These are phyloP conservation scores for Hystrix brachyura DNA, from an alignment of 2,113 vertebrate genomes.

Conservation along the genomic window DNA sequence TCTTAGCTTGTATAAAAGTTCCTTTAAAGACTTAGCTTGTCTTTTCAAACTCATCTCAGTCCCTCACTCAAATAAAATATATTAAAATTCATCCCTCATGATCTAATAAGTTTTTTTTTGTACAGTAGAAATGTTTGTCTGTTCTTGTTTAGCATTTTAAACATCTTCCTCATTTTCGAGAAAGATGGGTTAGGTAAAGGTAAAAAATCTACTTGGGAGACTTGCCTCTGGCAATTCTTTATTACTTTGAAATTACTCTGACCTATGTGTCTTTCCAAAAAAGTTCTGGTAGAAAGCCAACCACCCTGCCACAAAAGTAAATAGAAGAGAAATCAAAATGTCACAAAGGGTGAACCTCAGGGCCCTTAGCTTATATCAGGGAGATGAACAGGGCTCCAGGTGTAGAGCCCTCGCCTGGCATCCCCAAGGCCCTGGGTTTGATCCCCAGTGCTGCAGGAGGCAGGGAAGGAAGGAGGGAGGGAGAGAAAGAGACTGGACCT, in stretches of 20 bases:
- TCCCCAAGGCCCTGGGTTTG: background rate
- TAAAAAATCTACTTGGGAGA: background rate
- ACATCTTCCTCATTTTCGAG: background rate
- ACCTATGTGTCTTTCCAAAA: background rate
- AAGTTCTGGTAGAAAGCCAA: conserved; percentile 15
- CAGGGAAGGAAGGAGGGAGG: background rate
- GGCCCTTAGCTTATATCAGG: background rate
- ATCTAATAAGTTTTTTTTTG: background rate
- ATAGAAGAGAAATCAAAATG: background rate
- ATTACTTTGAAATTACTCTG: conserved; percentile 20
- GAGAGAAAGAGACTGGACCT: background rate
- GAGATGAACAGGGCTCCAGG: background rate
- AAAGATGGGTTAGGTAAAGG: background rate
- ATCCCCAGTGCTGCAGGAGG: background rate
- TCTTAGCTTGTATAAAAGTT: no score
- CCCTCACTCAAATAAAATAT: no score
- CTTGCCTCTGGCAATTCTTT: background rate
- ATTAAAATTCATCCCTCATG: no score
- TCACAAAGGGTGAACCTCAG: background rate
- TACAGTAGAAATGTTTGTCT: background rate
- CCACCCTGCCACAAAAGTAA: background rate
- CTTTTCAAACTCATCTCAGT: no score
- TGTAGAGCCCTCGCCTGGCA: background rate
- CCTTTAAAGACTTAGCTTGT: no score
- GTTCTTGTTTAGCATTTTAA: background rate